Percentiles rank a stretch among this genome's conserved stretches.
Conservation (phyloP, 2,888 invertebrate genomes). For the Lamellibrachia satsuma region DNA sequence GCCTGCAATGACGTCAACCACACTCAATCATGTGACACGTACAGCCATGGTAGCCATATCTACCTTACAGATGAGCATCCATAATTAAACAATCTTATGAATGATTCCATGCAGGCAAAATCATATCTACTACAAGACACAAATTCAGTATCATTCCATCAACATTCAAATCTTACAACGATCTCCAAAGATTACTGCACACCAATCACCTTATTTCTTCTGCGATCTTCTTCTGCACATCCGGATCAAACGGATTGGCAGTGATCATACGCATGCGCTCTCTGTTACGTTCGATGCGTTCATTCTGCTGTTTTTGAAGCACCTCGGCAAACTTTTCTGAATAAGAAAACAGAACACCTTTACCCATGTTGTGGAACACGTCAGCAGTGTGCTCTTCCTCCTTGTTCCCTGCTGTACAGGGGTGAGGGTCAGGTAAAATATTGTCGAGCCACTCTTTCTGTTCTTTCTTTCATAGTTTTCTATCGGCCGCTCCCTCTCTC, state of each 20-base stretch:
- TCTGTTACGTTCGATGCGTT: slow-evolving; percentile 82
- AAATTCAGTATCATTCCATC: not conserved
- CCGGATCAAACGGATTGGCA: slow-evolving; percentile 94
- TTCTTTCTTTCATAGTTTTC: too few relatives aligned
- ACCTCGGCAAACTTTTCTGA: slow-evolving; percentile 59
- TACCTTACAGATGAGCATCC: not conserved
- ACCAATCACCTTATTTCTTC: slow-evolving; percentile 85
- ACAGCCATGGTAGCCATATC: not conserved
- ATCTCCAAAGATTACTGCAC: not conserved
- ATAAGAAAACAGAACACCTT: slow-evolving; percentile 27
- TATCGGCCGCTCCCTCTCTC: too few relatives aligned
- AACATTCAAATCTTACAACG: not conserved
- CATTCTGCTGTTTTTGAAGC: slow-evolving; percentile 73
- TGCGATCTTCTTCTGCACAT: slow-evolving; percentile 92
- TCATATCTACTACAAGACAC: not conserved
- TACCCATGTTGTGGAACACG: not conserved
- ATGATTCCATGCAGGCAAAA: not conserved
- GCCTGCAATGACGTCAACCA: slow-evolving; percentile 48
- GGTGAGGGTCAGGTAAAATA: too few relatives aligned
- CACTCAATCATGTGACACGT: not conserved
- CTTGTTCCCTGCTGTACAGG: not conserved
- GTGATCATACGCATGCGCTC: slow-evolving; percentile 87
- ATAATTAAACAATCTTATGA: too few relatives aligned
- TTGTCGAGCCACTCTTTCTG: too few relatives aligned
- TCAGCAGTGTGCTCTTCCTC: too few relatives aligned